Evolutionary conservation across 2,113 vertebrate genomes (phyloP).

Genomic region (Perccottus glenii): DNA sequence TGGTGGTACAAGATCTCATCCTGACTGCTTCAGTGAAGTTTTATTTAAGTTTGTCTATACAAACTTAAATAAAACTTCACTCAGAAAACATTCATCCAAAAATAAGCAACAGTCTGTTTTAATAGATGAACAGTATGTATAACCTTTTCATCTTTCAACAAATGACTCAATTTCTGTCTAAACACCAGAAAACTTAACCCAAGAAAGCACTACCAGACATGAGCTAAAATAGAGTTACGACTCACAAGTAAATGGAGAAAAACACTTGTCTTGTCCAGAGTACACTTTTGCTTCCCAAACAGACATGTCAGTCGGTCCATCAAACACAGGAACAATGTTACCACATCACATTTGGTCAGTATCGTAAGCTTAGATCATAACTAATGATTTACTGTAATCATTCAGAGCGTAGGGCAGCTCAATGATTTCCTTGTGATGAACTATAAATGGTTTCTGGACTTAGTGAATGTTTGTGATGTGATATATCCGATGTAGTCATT

Average conservation of each 20-base stretch:
- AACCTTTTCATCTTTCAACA: constrained; percentile 43
- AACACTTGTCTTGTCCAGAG: constrained; percentile 66
- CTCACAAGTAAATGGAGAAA: constrained; percentile 58
- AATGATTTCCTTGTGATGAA: constrained; percentile 35
- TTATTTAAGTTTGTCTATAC: too few species aligned
- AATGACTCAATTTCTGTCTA: constrained; percentile 52
- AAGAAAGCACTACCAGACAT: constrained; percentile 71
- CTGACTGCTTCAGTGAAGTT: too few species aligned
- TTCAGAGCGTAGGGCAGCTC: constrained; percentile 32
- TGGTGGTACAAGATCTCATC: neutral
- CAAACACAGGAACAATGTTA: constrained; percentile 63
- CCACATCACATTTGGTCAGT: constrained; percentile 57
- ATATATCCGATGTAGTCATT: constrained; percentile 29
- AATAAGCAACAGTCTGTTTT: constrained; percentile 19
- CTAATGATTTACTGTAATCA: constrained; percentile 67
- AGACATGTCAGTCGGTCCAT: constrained; percentile 60
- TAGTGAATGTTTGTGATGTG: constrained; percentile 6
- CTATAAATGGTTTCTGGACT: constrained; percentile 21
- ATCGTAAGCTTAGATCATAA: constrained; percentile 57
- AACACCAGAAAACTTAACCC: constrained; percentile 41
- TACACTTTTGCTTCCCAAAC: constrained; percentile 63
- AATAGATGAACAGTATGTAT: constrained; percentile 43
- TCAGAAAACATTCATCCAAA: neutral
- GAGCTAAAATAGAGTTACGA: constrained; percentile 70
- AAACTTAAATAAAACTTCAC: neutral